Conservation (phyloP, 2,888 invertebrate genomes). For the Drosophila mettleri region DNA sequence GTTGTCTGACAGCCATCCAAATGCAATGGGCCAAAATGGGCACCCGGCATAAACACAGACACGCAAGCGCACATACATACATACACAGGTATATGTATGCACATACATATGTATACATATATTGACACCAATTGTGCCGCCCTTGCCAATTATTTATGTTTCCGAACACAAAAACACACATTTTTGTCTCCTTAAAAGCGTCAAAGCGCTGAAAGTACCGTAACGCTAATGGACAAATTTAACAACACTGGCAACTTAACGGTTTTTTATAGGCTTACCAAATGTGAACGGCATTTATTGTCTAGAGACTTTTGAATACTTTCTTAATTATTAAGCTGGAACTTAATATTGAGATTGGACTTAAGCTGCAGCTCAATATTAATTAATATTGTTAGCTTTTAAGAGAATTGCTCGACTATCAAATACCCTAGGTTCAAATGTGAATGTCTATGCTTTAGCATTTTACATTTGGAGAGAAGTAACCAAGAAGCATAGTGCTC, state of each 20-base stretch:
- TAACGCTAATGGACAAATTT: background rate
- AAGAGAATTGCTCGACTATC: too few species aligned
- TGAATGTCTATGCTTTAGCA: too few species aligned
- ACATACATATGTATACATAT: background rate
- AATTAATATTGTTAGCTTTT: too few species aligned
- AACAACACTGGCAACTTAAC: background rate
- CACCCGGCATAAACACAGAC: background rate
- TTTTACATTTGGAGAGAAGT: too few species aligned
- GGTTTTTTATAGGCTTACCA: background rate
- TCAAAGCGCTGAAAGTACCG: background rate
- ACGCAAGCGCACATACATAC: background rate
- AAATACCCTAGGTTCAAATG: too few species aligned
- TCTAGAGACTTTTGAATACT: too few species aligned
- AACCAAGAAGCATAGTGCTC: too few species aligned
- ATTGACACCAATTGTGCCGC: conserved; percentile 18
- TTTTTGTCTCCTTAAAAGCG: background rate
- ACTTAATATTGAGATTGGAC: too few species aligned
- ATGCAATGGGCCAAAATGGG: conserved; percentile 35
- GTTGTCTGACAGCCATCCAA: conserved; percentile 24
- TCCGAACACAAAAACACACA: background rate
- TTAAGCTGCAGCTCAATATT: too few species aligned
- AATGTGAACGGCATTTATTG: background rate
- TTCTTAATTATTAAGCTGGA: too few species aligned
- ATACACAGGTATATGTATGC: background rate
- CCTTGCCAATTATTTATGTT: conserved; percentile 43